Evolutionary conservation across 2,888 invertebrate species (phyloP).

Genomic region (Periphyllus acericola): DNA sequence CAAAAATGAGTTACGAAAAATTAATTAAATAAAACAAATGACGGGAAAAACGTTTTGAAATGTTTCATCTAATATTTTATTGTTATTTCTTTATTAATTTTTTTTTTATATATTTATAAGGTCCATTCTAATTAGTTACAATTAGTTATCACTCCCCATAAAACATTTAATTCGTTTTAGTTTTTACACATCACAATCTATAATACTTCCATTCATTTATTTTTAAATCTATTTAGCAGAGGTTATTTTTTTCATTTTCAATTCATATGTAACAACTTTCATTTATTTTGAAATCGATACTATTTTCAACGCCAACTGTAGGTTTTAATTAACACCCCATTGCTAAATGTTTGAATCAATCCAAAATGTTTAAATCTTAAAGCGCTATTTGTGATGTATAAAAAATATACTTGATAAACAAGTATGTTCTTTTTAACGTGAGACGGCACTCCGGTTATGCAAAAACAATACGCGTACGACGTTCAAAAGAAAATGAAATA

Average conservation of each 20-base stretch:
- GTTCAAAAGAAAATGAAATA: conserved; percentile 11
- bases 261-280: conserved; percentile 3
- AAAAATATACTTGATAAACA: conserved; percentile 4
- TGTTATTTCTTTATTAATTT: conserved; percentile 11
- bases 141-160: not conserved
- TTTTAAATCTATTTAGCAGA: not conserved
- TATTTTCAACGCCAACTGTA: not conserved
- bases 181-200: not conserved
- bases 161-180: not conserved
- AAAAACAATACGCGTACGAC: conserved; percentile 40
- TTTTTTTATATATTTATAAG: not conserved
- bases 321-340: not conserved
- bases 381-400: not conserved
- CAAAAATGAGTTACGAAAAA: conserved; percentile 14
- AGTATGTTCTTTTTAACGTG: not conserved
- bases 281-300: conserved; percentile 12
- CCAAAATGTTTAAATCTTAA: conserved; percentile 7
- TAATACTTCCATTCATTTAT: conserved; percentile 5
- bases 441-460: conserved; percentile 44
- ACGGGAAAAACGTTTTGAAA: not conserved
- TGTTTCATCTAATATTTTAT: conserved; percentile 2
- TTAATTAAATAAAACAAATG: conserved; percentile 16
- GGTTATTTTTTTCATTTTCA: conserved; percentile 21
- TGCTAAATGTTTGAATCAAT: not conserved
- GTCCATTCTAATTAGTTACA: not conserved